phyloP scores from a whole-genome alignment of 2,797 vertebrate species.

The Lycodopsis pacificus region DNA sequence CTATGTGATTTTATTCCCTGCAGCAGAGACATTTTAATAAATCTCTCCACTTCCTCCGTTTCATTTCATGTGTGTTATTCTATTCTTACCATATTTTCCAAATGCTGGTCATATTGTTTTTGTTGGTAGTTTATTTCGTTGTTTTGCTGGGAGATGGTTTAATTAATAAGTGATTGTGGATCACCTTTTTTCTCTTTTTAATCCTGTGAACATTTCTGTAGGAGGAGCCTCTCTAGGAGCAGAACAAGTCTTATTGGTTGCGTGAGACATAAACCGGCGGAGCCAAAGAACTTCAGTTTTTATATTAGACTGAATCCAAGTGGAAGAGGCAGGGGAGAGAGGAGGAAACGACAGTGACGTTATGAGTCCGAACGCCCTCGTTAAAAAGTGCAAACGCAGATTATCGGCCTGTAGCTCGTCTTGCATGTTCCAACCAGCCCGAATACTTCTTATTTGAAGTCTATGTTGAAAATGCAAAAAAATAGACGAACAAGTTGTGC shows the following conservation, averaged over 20 bases:
- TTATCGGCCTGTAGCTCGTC: not conserved
- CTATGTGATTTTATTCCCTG: conserved; percentile 51
- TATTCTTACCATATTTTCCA: conserved; percentile 20
- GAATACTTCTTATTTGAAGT: not conserved
- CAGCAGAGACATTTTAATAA: conserved; percentile 44
- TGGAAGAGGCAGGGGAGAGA: not conserved
- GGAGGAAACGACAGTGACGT: conserved; percentile 10
- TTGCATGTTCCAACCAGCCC: not conserved
- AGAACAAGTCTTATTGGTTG: conserved; percentile 3
- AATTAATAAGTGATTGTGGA: not conserved
- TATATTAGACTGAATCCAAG: not conserved
- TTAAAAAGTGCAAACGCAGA: conserved; percentile 18
- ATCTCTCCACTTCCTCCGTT: conserved; percentile 35
- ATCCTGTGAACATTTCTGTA: not conserved
- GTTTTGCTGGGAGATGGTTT: not conserved
- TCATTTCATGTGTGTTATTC: conserved; percentile 15
- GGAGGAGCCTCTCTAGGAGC: not conserved
- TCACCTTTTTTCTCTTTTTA: not conserved
- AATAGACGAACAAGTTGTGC: too few relatives aligned
- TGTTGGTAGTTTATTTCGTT: not conserved
- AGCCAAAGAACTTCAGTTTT: conserved; percentile 9
- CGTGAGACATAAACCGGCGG: conserved; percentile 6
- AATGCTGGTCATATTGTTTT: not conserved
- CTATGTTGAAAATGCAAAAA: not conserved
- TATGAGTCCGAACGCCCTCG: conserved; percentile 11